Base-by-base conservation (phyloP, 2,888 invertebrate species). In the Tachina fera region DNA sequence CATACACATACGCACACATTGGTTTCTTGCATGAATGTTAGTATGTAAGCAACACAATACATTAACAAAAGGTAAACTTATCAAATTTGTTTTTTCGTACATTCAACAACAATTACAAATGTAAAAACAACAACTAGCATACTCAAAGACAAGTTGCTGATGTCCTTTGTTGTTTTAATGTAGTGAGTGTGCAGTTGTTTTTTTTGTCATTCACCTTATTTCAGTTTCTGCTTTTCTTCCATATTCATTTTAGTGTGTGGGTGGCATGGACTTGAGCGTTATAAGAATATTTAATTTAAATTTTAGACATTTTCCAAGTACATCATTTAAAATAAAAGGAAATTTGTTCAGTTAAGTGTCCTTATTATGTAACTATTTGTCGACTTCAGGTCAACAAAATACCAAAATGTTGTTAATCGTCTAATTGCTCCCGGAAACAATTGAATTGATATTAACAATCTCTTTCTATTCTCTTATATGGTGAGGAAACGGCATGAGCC, bases 141-240 rank as follows among this genome's bases (percentile, higher is more conserved):
- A 47, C 61, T 72, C 67, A 77, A 67, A 68, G 60, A 68, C 71
- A 78, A 83, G 71, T 72, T 81, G 81, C 74, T 85, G 85, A 82
- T 84, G 80, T 82, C 68, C 81, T 81, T 85, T 85, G 85, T 82
- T 85, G 49, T 84, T 80, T 77, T n/a, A 74, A 56, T 63, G 39
- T 75, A 41, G 43, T 74, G 31, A 6, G 31, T 31, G 31, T 31
- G 31, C 31, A 61, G 43, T 63, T 16, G 71, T 63, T 31, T 31
- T 5, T 31, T 47, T 16, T 47, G 53, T 47, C 41, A 13, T 49
- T 60, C 16, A 68, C 49, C 43, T 71, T 0, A 41, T 39, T 58
- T 71, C 14, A 9, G 14, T 53, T 41, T n/a, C 8, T 6, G 6
- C 11, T 53, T 53, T 16, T 53, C 39, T 41, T 31, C 31, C 19